Evolutionary conservation across 2,797 vertebrate genomes (phyloP).

Genomic region (Sarcoramphus papa): DNA sequence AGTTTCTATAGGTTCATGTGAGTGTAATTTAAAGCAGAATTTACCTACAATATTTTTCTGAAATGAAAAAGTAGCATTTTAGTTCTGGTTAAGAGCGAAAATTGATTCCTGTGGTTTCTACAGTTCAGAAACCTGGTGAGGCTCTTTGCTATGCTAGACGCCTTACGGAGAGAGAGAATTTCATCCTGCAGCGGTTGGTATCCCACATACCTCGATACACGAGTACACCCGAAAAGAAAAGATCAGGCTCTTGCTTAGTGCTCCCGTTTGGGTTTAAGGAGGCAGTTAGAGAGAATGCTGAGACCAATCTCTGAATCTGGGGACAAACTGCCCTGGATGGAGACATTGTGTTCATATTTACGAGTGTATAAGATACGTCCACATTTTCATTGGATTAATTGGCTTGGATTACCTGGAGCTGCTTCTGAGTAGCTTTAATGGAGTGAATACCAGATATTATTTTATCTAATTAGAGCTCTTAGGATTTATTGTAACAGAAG

Average conservation of each 20-base stretch:
- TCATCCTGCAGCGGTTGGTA: neutral
- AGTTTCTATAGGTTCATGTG: neutral
- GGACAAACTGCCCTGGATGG: neutral
- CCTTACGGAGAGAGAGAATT: neutral
- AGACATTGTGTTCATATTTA: neutral
- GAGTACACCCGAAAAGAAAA: neutral
- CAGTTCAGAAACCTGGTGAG: neutral
- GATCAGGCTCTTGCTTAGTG: neutral
- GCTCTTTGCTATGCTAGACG: neutral
- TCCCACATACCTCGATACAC: neutral
- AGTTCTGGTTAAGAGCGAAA: neutral
- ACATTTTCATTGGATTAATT: neutral
- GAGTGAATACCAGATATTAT: neutral
- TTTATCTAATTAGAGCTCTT: neutral
- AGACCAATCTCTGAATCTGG: neutral
- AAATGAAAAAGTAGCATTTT: neutral
- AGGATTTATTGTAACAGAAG: neutral
- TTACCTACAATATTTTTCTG: neutral
- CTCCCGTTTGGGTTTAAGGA: neutral
- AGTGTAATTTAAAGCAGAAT: neutral
- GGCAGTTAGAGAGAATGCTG: neutral
- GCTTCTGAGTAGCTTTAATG: neutral
- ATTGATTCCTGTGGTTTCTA: neutral
- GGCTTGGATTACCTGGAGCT: neutral
- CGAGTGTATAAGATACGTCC: neutral